Base-by-base conservation (phyloP, 2,888 invertebrate genomes). In the Cheilosia vernalis region DNA sequence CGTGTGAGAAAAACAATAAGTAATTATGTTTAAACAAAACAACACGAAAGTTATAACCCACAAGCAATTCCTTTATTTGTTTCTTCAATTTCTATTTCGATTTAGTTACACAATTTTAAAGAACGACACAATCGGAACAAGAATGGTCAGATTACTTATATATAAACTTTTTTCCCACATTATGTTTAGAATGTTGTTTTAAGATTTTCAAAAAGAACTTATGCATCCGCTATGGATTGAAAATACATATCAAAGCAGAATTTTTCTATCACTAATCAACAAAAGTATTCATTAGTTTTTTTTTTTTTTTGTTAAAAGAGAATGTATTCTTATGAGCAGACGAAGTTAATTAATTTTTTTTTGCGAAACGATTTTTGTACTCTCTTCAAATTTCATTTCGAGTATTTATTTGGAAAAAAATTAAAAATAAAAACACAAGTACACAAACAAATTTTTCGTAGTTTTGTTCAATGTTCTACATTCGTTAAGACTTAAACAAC, bases 1-100 rank as follows among this genome's bases (percentile, higher is more conserved):
- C 89, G 90, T 89, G 88, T 85, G 88, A 83, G 80, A 73, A 86
- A 84, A 73, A 87, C 83, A 74, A 82, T 82, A 85, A 87, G 69
- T 79, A 88, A 82, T 76, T 82, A 87, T 87, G 76, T 85, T 85
- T 80, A 83, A 82, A 81, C 58, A 77, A 77, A 86, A 86, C 42
- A 69, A 84, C 74, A 84, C 84, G 69, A 79, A 64, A 30, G 56
- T 83, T 78, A 77, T 66, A 67, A 67, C 51, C 49, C 64, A 61
- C 82, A 82, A 56, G 27, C 63, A 56, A 49, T 44, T 42, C 19
- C 19, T 33, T 58, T n/a, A 49, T 24, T 49, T 60, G 37, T 47
- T 53, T 6, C 2, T 42, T 56, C n/a, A 42, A 13, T 58, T 47
- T 69, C 79, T 9, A 27, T 47, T 42, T 63, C 58, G 10, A 30